Percentiles rank a stretch among this genome's conserved stretches.
phyloP scores from a whole-genome alignment of 2,888 invertebrate species.

The Andrena chrysosceles region DNA sequence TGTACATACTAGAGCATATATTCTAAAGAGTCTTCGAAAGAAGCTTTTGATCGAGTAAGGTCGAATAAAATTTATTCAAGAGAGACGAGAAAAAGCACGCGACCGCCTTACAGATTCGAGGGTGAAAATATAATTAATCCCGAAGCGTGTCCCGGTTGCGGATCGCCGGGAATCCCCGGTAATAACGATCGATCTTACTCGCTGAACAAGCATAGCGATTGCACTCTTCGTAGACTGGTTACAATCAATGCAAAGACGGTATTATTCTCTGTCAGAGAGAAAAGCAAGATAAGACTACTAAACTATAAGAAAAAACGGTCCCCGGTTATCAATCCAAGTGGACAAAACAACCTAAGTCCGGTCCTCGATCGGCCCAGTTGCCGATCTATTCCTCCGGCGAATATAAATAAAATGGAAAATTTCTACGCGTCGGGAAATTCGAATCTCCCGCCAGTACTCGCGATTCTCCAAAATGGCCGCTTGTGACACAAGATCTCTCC shows the following conservation, averaged over 20 bases:
- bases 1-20: constrained; percentile 14
- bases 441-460: constrained; percentile 73
- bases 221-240: constrained; percentile 6
- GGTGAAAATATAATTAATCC: constrained; percentile 1
- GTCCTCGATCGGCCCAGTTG: not conserved
- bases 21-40: constrained; percentile 11
- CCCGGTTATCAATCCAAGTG: not conserved
- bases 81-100: not conserved
- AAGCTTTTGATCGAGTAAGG: constrained; percentile 16
- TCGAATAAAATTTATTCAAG: not conserved
- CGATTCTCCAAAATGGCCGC: constrained; percentile 82
- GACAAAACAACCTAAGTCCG: not conserved
- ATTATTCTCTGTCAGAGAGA: constrained; percentile 19
- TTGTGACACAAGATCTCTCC: constrained; percentile 43
- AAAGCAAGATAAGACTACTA: constrained; percentile 11
- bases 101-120: not conserved
- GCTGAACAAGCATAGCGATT: constrained; percentile 9
- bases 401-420: constrained; percentile 37
- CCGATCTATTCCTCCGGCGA: constrained; percentile 13
- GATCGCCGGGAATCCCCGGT: constrained; percentile 20
- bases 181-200: constrained; percentile 11
- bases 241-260: constrained; percentile 36
- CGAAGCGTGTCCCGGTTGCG: constrained; percentile 8
- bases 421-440: constrained; percentile 58
- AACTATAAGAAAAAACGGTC: not conserved